phyloP scores from a whole-genome alignment of 2,113 vertebrate species.

The Paradisaea rubra region DNA sequence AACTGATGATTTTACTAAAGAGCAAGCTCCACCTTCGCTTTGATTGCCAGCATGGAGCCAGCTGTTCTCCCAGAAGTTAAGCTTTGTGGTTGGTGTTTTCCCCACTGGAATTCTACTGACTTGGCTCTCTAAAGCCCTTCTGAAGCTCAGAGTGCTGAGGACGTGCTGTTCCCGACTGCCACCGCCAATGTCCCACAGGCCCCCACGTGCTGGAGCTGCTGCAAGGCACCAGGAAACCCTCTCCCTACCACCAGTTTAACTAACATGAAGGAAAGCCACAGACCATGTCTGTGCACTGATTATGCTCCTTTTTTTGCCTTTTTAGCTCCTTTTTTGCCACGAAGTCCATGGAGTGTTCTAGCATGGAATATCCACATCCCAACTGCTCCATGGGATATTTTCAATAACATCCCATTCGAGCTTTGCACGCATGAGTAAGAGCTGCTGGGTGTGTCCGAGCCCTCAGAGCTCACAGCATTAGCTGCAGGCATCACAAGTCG shows the following conservation, averaged over 20 bases:
- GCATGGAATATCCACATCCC: neutral
- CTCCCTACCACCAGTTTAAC: neutral
- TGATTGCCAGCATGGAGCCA: neutral
- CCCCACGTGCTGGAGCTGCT: neutral
- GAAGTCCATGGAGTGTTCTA: accelerated
- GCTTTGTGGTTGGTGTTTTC: neutral
- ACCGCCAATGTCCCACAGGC: accelerated
- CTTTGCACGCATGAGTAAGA: conserved; percentile 30
- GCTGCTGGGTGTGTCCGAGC: conserved; percentile 35
- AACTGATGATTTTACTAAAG: neutral
- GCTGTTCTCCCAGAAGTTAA: neutral
- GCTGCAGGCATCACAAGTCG: conserved; percentile 20
- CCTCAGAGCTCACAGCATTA: neutral
- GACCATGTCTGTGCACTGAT: neutral
- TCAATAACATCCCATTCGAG: neutral
- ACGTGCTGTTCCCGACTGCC: neutral
- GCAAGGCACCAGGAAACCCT: neutral
- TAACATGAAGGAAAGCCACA: accelerated
- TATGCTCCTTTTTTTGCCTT: neutral
- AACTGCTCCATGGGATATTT: accelerated
- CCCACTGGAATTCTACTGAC: neutral
- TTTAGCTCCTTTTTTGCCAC: neutral
- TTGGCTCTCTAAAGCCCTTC: neutral
- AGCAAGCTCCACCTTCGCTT: neutral
- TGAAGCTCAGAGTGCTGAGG: neutral